Base-by-base conservation (phyloP, 64 coral and sea anemone genomes). In the Montipora efflorescens region DNA sequence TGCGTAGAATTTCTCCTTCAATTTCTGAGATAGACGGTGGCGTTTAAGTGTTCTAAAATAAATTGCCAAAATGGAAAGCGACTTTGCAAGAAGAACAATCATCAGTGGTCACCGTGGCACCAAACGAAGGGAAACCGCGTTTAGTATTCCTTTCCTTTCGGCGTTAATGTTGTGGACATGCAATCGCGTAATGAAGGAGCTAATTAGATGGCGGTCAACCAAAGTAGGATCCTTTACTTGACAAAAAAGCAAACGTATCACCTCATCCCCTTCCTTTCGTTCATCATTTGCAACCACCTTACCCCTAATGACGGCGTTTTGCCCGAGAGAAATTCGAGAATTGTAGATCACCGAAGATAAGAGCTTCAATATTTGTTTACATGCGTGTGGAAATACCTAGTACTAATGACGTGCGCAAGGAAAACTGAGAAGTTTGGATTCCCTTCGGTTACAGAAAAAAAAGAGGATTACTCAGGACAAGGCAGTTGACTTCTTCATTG, bases 251-350 rank as follows among this genome's bases (percentile, higher is more conserved):
- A 11, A 8, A 6, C 11, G 53, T 8, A 57, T 8, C 53, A 57
- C 14, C 3, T 64, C 15, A 14, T 64, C 11, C 61, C 61, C 61
- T 64, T 11, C 4, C 8, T 12, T 76, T 76, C 47, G 44, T 2
- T 9, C 7, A 46, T 48, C 59, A 85, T 61, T 43, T 85, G 82
- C 48, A 47, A 85, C 18, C 64, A 86, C 48, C 51, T 50, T 10
- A 4, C 18, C 12, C n/a, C 11, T 86, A 86, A 86, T 72, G 82
- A 86, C 82, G 16, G 82, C 16, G 64, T 67, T 84, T 84, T 84
- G 59, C 28, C 44, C 6, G 10, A 19, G 16, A 21, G 82, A 86
- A 86, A 86, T 86, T 50, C 47, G 82, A 86, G 82, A 70, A 21
- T 72, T 8, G 66, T 72, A 70, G 14, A 0, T 48, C 16, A 10